phyloP scores from a whole-genome alignment of 2,888 invertebrate genomes.

The Allolobophora icterica region DNA sequence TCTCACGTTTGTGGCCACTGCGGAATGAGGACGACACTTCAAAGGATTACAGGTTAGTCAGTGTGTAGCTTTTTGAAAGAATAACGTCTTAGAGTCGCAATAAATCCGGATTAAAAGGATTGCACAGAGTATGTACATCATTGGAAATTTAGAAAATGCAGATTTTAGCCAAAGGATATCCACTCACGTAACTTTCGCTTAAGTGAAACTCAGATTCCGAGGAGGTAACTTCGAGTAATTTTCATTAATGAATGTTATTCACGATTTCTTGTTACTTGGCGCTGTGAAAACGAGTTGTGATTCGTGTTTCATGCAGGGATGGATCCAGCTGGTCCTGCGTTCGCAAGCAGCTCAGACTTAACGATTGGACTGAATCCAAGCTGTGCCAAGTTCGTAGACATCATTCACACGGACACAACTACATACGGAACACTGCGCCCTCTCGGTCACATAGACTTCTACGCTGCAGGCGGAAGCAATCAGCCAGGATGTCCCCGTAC shows the following conservation, averaged over 20 bases:
- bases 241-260: no score
- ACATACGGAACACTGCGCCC: conserved; percentile 33
- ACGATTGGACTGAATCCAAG: conserved; percentile 80
- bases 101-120: no score
- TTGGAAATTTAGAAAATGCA: no score
- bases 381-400: conserved; percentile 86
- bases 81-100: background rate
- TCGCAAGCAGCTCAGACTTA: conserved; percentile 83
- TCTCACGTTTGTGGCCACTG: conserved; percentile 88
- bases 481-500: conserved; percentile 63
- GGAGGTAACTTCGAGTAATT: no score
- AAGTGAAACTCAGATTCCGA: no score
- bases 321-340: conserved; percentile 89
- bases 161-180: no score
- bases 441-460: conserved; percentile 64
- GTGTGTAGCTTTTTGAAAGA: background rate
- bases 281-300: background rate
- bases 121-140: no score
- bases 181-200: no score
- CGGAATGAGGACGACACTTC: conserved; percentile 70
- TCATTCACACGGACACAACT: conserved; percentile 76
- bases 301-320: conserved; percentile 69
- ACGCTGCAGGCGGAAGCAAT: conserved; percentile 63
- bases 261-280: background rate
- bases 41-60: background rate